Base-by-base conservation (phyloP, 35 echinoderm and acorn worm genomes). In the Ophiothrix spiculata region DNA sequence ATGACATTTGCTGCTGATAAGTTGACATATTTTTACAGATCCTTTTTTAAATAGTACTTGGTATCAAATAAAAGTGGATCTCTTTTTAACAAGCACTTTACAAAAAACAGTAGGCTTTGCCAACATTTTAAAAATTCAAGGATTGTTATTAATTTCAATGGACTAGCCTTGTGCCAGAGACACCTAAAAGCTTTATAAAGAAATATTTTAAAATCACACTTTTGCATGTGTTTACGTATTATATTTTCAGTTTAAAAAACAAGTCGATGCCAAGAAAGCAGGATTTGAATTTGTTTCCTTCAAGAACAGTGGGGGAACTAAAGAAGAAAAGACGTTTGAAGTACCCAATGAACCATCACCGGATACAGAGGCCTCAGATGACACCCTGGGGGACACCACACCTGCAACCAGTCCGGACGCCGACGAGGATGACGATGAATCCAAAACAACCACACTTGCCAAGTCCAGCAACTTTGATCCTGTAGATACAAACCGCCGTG, bases 271-370 rank as follows among this genome's bases (percentile, higher is more conserved):
- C 2, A 86, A 90, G 80, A 88, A 80, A 85, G 91, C 95, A n/a
- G 95, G 95, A 17, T 93, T 97, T 90, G 95, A 97, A 41, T 97
- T 97, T 64, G 80, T 97, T 21, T 31, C 91, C 15, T 84, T 73
- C 36, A 40, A 83, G 12, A 11, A 60, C 31, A 86, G 56, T 42
- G 45, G 69, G 32, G 77, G 83, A 74, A 0, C 74, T 0, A 13
- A 37, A 34, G 79, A 87, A 14, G 38, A 42, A 49, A 60, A 78
- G 23, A 46, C 31, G 31, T 38, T 17, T 12, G 60, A 90, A 35
- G 79, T 37, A 33, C 32, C 81, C 11, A 19, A 49, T 17, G 25
- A 40, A n/a, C 17, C 13, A 0, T 36, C 75, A 29, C 33, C 86
- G 40, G 56, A 80, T 56, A 28, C 10, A 0, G 39, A 64, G 17